phyloP scores from a whole-genome alignment of 2,113 vertebrate species.

The Coracopsis vasa region DNA sequence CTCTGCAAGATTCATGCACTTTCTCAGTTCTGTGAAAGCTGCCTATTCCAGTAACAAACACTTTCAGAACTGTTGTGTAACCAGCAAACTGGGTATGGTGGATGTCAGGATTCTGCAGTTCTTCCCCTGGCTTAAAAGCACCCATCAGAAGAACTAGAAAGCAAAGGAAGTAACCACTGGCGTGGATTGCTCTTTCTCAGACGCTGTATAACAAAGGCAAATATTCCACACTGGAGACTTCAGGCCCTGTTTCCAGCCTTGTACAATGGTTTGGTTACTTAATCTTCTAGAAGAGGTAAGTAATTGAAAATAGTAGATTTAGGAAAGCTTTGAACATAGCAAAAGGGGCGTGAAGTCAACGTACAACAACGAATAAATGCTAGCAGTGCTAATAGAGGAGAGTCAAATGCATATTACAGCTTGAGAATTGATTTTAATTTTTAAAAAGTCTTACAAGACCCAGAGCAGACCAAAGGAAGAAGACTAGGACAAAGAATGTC shows the following conservation, averaged over 20 bases:
- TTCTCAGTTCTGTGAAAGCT: not conserved
- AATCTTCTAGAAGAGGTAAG: not conserved
- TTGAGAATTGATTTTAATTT: not conserved
- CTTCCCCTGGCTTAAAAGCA: not conserved
- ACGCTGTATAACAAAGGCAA: not conserved
- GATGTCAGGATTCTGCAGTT: not conserved
- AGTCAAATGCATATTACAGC: not conserved
- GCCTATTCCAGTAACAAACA: not conserved
- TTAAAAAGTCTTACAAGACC: not conserved
- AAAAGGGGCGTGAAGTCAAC: not conserved
- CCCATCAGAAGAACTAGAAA: fast-evolving
- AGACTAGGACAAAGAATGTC: not conserved
- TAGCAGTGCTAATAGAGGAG: not conserved
- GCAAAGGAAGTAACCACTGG: not conserved
- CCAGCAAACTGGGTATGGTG: not conserved
- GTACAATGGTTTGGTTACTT: not conserved
- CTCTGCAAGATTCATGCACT: not conserved
- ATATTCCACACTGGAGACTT: not conserved
- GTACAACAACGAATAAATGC: not conserved
- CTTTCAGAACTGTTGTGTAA: not conserved
- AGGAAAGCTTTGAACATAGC: not conserved
- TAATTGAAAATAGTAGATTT: not conserved
- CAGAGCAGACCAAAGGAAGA: not conserved
- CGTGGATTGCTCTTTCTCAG: not conserved
- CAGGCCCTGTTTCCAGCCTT: not conserved